A percentile compares a stretch with the other conserved stretches of the same genome.
Evolutionary conservation across 2,113 vertebrate species (phyloP).

Genomic region (Orientallactaga bullata): DNA sequence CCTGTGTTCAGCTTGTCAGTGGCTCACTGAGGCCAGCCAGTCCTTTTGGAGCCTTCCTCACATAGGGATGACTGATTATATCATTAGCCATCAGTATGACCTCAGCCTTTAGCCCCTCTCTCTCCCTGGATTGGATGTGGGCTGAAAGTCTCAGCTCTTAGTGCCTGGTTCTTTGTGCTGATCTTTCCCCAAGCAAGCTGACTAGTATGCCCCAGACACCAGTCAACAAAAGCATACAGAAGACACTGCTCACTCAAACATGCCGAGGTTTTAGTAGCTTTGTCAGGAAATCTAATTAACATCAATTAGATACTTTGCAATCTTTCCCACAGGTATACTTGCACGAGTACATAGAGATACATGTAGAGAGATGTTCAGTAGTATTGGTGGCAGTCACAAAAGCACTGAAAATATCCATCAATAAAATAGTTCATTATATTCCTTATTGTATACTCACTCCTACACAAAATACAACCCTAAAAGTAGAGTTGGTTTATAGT

Average conservation of each 20-base stretch:
- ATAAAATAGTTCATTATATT: neutral
- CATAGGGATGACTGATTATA: neutral
- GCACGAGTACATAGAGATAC: neutral
- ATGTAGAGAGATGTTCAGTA: neutral
- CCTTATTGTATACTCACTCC: neutral
- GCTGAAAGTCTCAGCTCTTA: neutral
- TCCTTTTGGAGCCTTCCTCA: neutral
- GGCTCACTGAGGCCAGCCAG: neutral
- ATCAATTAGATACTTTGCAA: neutral
- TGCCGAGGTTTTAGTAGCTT: neutral
- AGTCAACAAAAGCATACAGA: neutral
- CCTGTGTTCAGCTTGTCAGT: neutral
- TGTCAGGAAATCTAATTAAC: neutral
- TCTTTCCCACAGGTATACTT: neutral
- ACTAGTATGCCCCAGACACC: neutral
- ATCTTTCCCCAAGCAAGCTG: neutral
- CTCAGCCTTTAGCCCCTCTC: neutral
- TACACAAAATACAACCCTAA: too few species aligned
- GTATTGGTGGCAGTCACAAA: neutral
- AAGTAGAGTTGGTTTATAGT: neutral
- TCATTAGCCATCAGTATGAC: neutral
- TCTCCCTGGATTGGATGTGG: neutral
- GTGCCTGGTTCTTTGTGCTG: neutral
- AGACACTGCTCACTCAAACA: neutral
- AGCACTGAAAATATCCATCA: neutral